phyloP scores from a whole-genome alignment of 2,797 vertebrate species.

The Cyclura pinguis region DNA sequence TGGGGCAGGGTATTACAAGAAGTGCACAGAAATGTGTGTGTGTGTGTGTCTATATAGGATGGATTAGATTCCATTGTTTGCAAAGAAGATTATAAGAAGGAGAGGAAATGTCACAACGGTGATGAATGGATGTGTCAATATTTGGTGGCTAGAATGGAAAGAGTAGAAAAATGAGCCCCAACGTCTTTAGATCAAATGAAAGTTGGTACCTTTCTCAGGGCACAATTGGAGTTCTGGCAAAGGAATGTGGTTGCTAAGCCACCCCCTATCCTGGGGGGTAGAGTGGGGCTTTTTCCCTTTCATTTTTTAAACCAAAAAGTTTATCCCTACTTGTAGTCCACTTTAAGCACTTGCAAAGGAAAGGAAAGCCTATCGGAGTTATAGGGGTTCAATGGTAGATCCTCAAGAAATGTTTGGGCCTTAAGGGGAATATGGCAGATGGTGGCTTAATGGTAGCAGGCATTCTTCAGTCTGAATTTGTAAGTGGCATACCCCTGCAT shows the following conservation, averaged over 20 bases:
- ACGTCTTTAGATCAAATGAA: background rate
- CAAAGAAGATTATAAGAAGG: conserved; percentile 59
- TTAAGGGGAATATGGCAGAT: conserved; percentile 30
- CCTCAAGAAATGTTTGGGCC: conserved; percentile 63
- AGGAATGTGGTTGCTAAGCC: conserved; percentile 73
- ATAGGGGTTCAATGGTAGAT: conserved; percentile 63
- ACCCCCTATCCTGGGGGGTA: conserved; percentile 45
- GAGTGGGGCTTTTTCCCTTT: conserved; percentile 66
- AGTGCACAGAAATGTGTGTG: background rate
- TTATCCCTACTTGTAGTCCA: conserved; percentile 69
- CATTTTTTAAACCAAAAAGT: conserved; percentile 42
- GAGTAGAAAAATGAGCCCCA: conserved; percentile 38
- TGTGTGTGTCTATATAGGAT: conserved; percentile 29
- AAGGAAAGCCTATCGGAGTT: conserved; percentile 69
- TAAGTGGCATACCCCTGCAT: background rate
- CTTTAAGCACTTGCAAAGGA: conserved; percentile 66
- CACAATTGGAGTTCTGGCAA: conserved; percentile 57
- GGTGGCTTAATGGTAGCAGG: conserved; percentile 27
- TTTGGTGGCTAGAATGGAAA: conserved; percentile 50
- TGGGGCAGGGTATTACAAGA: conserved; percentile 22
- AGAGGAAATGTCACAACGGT: conserved; percentile 64
- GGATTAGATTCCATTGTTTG: conserved; percentile 61
- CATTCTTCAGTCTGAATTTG: background rate
- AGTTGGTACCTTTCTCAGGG: conserved; percentile 9
- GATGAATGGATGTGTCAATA: conserved; percentile 70